Percentiles rank a stretch among this genome's conserved stretches.
phyloP scores from a whole-genome alignment of 2,797 vertebrate species.

The Emys orbicularis region DNA sequence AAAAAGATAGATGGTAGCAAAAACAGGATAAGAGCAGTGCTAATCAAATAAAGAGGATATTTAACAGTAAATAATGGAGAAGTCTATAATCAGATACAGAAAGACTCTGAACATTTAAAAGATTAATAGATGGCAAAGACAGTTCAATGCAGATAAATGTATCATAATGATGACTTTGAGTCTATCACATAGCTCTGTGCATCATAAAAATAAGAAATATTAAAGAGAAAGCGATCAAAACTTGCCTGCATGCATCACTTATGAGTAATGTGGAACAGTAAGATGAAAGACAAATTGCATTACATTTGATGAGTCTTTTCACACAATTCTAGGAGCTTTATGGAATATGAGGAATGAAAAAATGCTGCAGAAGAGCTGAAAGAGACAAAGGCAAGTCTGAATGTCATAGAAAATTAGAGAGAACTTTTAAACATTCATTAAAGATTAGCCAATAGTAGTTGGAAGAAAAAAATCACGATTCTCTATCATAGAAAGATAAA shows the following conservation, averaged over 20 bases:
- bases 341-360: conserved; percentile 39
- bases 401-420: not conserved
- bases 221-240: conserved; percentile 8
- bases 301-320: conserved; percentile 19
- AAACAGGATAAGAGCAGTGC: not conserved
- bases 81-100: conserved; percentile 7
- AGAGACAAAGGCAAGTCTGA: not conserved
- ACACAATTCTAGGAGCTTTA: not conserved
- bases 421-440: not conserved
- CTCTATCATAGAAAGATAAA: not conserved
- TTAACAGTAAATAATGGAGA: conserved; percentile 56
- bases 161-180: not conserved
- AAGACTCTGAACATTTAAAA: not conserved
- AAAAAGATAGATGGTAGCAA: conserved; percentile 12
- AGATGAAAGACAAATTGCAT: conserved; percentile 49
- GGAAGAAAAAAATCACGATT: not conserved
- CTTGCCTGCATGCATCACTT: not conserved
- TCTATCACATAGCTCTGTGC: conserved; percentile 5
- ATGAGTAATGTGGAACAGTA: conserved; percentile 38
- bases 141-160: conserved; percentile 24
- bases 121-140: conserved; percentile 44
- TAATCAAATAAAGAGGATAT: conserved; percentile 25
- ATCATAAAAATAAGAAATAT: conserved; percentile 29
- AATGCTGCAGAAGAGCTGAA: not conserved
- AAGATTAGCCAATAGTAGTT: not conserved